These are phyloP conservation scores for Mesorhabditis spiculigera DNA, from an alignment of 2,888 invertebrate species.

Conservation along the genomic window DNA sequence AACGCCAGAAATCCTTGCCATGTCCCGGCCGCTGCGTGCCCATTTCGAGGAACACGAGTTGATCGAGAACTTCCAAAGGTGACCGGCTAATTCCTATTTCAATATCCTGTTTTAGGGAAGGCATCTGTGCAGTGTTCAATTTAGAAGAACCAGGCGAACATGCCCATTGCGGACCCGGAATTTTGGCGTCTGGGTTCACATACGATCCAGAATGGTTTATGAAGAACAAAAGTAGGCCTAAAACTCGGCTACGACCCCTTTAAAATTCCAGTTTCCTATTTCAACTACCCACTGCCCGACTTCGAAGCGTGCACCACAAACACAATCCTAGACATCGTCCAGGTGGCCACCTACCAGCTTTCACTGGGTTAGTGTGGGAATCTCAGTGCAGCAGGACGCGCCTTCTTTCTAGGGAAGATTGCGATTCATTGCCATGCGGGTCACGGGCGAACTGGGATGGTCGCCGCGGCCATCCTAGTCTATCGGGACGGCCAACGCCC, in stretches of 20 bases:
- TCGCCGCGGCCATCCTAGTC: conserved; percentile 81
- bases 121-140: conserved; percentile 79
- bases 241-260: conserved; percentile 6
- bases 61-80: conserved; percentile 74
- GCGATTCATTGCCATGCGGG: conserved; percentile 80
- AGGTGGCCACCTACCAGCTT: conserved; percentile 79
- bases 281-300: conserved; percentile 82
- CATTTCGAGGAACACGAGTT: conserved; percentile 74
- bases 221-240: conserved; percentile 74
- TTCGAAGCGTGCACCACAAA: conserved; percentile 76
- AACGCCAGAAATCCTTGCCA: conserved; percentile 81
- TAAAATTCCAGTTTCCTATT: conserved; percentile 73
- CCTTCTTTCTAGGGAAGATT: conserved; percentile 23
- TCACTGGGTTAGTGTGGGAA: conserved; percentile 71
- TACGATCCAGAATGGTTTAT: conserved; percentile 80
- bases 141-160: conserved; percentile 81
- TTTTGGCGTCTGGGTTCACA: conserved; percentile 74
- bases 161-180: conserved; percentile 75
- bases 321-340: conserved; percentile 82
- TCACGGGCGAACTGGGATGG: conserved; percentile 73
- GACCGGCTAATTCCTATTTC: conserved; percentile 39
- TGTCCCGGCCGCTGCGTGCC: conserved; percentile 78
- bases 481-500: conserved; percentile 75
- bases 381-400: neutral
- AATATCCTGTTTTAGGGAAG: conserved; percentile 66